Conservation (phyloP, 2,113 vertebrate genomes). For the Sebastes fasciatus region DNA sequence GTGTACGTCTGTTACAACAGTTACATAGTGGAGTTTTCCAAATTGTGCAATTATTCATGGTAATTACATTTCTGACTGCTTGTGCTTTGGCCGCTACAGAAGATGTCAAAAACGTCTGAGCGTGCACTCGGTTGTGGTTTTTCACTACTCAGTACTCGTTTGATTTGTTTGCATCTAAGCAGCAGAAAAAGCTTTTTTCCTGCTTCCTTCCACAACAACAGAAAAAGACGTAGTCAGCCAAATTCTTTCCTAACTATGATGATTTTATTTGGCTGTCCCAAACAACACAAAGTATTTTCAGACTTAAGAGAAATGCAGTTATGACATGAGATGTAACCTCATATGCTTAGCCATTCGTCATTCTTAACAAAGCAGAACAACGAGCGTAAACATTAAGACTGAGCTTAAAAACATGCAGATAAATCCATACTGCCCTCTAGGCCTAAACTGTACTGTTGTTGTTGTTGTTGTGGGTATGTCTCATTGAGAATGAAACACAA, state of each 20-base stretch:
- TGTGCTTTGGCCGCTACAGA: conserved; percentile 32
- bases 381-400: conserved; percentile 60
- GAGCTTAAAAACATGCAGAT: conserved; percentile 56
- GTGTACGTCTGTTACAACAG: conserved; percentile 19
- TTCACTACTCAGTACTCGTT: conserved; percentile 6
- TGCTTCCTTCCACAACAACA: conserved; percentile 29
- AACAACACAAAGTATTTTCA: conserved; percentile 59
- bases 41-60: conserved; percentile 50
- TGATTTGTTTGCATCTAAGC: conserved; percentile 36
- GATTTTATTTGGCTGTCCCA: conserved; percentile 67
- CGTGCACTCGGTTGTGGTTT: conserved; percentile 2
- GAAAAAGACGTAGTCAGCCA: conserved; percentile 34
- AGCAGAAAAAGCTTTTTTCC: not conserved
- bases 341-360: conserved; percentile 61
- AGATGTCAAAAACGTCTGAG: conserved; percentile 43
- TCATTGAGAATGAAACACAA: conserved; percentile 31
- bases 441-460: conserved; percentile 23
- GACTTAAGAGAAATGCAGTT: conserved; percentile 37
- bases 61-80: conserved; percentile 51
- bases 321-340: conserved; percentile 60
- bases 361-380: conserved; percentile 69
- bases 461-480: conserved; percentile 34
- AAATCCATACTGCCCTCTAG: conserved; percentile 31
- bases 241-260: conserved; percentile 40
- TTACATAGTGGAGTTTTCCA: conserved; percentile 22